These are phyloP conservation scores for Caenorhabditis elegans DNA, from an alignment of 1,140 invertebrate genomes.

Conservation along the genomic window WBcel235 BX284604.4:9914001-9914500, in stretches of 20 bases:
- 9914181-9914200: constrained; percentile 30
- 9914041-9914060: not conserved
- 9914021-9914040: constrained; percentile 7
- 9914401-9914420: not conserved
- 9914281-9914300: not conserved
- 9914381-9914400: not conserved
- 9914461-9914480: no score
- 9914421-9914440: not conserved
- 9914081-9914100: not conserved
- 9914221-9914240: constrained; percentile 3
- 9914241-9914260: not conserved
- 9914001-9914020: not conserved
- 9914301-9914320: constrained; percentile 24
- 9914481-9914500: no score
- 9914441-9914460: not conserved
- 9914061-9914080: not conserved
- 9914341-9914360: constrained; percentile 17
- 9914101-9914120: no score
- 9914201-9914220: constrained; percentile 11
- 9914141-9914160: not conserved
- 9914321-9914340: constrained; percentile 28
- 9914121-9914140: constrained; percentile 17
- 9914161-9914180: constrained; percentile 27
- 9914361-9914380: not conserved
- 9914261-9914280: not conserved